Evolutionary conservation across 2,888 invertebrate genomes (phyloP).

Genomic region (Catotricha subobsoleta): DNA sequence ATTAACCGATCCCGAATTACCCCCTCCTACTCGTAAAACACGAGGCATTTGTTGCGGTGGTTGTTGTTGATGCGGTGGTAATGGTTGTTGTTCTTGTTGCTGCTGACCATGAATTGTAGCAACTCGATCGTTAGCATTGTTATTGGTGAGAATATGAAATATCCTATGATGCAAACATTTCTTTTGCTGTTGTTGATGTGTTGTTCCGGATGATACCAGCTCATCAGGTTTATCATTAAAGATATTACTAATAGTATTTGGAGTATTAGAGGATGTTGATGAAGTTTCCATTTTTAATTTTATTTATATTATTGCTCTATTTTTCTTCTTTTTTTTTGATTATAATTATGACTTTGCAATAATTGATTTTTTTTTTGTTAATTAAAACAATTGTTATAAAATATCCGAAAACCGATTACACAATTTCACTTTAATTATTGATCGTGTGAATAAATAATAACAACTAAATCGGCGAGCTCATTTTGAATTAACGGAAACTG

Average conservation of each 20-base stretch:
- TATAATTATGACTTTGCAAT: too few species aligned
- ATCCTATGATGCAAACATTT: slow-evolving; percentile 3
- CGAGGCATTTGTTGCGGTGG: background rate
- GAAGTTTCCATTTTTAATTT: slow-evolving; percentile 2
- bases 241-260: background rate
- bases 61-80: background rate
- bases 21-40: background rate
- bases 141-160: background rate
- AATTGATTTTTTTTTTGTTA: too few species aligned
- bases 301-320: too few species aligned
- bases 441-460: too few species aligned
- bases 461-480: too few species aligned
- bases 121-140: background rate
- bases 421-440: too few species aligned
- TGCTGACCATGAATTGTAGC: background rate
- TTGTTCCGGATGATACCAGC: slow-evolving; percentile 1
- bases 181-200: slow-evolving; percentile 3
- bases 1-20: background rate
- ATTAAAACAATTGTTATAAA: too few species aligned
- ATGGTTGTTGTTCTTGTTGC: slow-evolving; percentile 1
- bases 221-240: slow-evolving; percentile 2
- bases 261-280: background rate
- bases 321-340: too few species aligned
- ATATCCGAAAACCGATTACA: too few species aligned
- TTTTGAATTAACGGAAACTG: too few species aligned